Percentiles rank a stretch among this genome's conserved stretches.
Evolutionary conservation across 2,113 vertebrate genomes (phyloP).

Genomic region (Plecturocebus donacophilus): DNA sequence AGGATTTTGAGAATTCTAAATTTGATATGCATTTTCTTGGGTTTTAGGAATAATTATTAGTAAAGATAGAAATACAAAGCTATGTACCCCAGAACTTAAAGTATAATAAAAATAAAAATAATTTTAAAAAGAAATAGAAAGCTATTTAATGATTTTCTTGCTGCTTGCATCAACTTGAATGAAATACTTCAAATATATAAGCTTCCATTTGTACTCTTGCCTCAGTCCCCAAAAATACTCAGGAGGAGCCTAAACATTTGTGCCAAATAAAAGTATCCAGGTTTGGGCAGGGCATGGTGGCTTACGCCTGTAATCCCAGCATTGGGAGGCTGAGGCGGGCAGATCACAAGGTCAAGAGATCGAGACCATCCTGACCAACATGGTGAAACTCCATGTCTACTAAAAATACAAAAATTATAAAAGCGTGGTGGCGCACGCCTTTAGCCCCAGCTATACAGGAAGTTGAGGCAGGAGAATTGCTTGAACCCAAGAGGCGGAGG

Average conservation of each 20-base stretch:
- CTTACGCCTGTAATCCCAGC: too few relatives aligned
- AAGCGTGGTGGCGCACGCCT: too few relatives aligned
- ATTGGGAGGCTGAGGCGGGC: too few relatives aligned
- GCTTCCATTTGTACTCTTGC: background rate
- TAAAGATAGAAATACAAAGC: background rate
- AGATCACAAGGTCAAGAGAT: too few relatives aligned
- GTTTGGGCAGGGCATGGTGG: too few relatives aligned
- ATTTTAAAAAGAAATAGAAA: background rate
- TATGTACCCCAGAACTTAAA: background rate
- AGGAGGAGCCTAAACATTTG: background rate
- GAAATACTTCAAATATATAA: background rate
- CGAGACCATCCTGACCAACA: too few relatives aligned
- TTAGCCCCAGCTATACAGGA: too few relatives aligned
- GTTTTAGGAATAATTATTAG: background rate
- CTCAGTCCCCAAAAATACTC: background rate
- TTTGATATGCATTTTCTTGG: background rate
- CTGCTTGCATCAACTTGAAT: slow-evolving; percentile 15
- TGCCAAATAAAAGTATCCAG: background rate
- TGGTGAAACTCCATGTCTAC: too few relatives aligned
- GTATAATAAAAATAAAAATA: too few relatives aligned
- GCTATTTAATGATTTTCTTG: background rate
- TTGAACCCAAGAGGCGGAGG: too few relatives aligned
- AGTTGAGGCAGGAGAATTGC: too few relatives aligned
- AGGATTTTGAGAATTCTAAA: background rate
- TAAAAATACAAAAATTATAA: too few relatives aligned